These are phyloP conservation scores for Ligdia adustata DNA, from an alignment of 2,888 invertebrate species.

Conservation along the genomic window DNA sequence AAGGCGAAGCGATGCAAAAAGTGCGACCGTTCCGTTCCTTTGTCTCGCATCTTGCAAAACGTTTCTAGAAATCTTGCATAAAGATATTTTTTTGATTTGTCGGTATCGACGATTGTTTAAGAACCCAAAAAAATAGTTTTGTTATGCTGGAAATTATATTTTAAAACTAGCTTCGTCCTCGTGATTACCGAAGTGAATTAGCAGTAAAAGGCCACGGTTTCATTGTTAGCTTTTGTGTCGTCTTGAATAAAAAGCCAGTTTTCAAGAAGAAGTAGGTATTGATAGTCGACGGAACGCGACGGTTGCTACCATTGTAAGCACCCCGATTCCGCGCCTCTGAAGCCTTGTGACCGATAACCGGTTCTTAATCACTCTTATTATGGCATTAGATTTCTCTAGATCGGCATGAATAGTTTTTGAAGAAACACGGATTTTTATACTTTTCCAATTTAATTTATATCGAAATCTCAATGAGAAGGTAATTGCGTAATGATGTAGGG, in stretches of 20 bases:
- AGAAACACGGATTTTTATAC: slow-evolving; percentile 40
- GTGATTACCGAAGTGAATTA: slow-evolving; percentile 59
- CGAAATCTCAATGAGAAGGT: slow-evolving; percentile 13
- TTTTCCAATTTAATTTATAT: slow-evolving; percentile 34
- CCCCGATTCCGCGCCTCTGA: slow-evolving; percentile 28
- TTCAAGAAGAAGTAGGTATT: slow-evolving; percentile 66
- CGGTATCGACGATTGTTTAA: slow-evolving; percentile 61
- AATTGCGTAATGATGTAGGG: slow-evolving; percentile 46
- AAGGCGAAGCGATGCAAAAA: slow-evolving; percentile 74
- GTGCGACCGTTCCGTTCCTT: slow-evolving; percentile 66
- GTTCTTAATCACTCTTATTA: slow-evolving; percentile 61
- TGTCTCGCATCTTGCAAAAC: slow-evolving; percentile 69
- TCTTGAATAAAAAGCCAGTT: slow-evolving; percentile 61
- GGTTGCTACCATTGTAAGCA: slow-evolving; percentile 46
- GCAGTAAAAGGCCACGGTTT: slow-evolving; percentile 66
- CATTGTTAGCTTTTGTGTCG: slow-evolving; percentile 59
- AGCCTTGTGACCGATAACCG: slow-evolving; percentile 48
- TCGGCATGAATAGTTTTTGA: slow-evolving; percentile 48
- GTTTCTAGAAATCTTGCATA: slow-evolving; percentile 66
- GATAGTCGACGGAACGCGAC: slow-evolving; percentile 52
- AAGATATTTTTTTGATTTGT: slow-evolving; percentile 78
- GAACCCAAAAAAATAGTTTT: slow-evolving; percentile 57
- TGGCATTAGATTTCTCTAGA: slow-evolving; percentile 43
- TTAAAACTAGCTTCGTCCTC: slow-evolving; percentile 60
- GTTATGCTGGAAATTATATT: slow-evolving; percentile 61